These are phyloP conservation scores for Tiaroga cobitis DNA, from an alignment of 2,797 vertebrate species.

Conservation along the genomic window DNA sequence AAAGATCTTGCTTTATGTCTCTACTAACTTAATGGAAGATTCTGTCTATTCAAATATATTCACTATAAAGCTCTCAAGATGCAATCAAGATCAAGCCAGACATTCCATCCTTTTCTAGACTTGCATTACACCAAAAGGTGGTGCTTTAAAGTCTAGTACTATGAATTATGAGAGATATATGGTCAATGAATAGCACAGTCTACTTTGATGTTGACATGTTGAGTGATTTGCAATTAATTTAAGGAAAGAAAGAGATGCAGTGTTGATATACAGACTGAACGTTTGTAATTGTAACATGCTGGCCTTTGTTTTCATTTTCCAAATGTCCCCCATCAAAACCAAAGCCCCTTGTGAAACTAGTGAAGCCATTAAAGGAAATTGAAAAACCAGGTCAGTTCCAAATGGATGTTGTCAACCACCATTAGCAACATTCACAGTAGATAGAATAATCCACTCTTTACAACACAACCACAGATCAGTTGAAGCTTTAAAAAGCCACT, in stretches of 20 bases:
- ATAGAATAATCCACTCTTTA: slow-evolving; percentile 74
- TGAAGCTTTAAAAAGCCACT: slow-evolving; percentile 64
- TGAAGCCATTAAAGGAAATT: slow-evolving; percentile 75
- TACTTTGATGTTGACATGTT: slow-evolving; percentile 21
- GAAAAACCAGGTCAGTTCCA: slow-evolving; percentile 77
- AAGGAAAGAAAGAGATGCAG: slow-evolving; percentile 12
- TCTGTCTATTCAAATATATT: slow-evolving; percentile 4
- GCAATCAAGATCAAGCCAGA: slow-evolving; percentile 40
- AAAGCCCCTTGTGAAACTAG: slow-evolving; percentile 66
- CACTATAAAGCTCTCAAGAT: slow-evolving; percentile 45
- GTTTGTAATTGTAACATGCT: slow-evolving; percentile 8
- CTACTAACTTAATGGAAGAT: background rate
- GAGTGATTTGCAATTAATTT: slow-evolving; percentile 15
- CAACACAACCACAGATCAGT: slow-evolving; percentile 73
- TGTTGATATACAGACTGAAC: background rate
- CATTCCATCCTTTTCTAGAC: slow-evolving; percentile 46
- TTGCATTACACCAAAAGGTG: slow-evolving; percentile 46
- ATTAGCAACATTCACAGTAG: slow-evolving; percentile 74
- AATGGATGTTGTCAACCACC: slow-evolving; percentile 78
- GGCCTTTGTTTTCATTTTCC: background rate
- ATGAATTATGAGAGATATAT: slow-evolving; percentile 34
- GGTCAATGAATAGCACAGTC: background rate
- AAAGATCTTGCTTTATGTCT: background rate
- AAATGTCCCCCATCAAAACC: slow-evolving; percentile 59
- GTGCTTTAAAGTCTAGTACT: slow-evolving; percentile 34